Evolutionary conservation across 2,888 invertebrate genomes (phyloP), one percentile per base, ranked within the genome.

Genomic region (Platycheirus rosarum): DNA sequence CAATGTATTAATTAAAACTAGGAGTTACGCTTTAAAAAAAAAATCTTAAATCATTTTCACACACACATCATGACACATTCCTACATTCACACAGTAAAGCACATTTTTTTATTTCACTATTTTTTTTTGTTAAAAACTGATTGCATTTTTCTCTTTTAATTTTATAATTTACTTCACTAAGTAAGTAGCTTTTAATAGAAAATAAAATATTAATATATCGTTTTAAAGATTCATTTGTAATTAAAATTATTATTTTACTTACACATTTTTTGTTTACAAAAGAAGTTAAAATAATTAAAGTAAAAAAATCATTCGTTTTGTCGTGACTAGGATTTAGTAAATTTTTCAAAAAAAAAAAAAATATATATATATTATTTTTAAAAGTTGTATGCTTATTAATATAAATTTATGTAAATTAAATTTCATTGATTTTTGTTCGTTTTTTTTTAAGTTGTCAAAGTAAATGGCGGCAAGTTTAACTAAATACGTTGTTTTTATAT

Each of bases 311-410:
- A 77, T 77, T 82, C 77, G 77, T 77, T 82, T 76, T 82, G 53
- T 82, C 82, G 82, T 82, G 82, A 82, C 82, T 82, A 78, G 78
- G 78, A 78, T 78, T 78, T 74, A 82, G 82, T 82, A 77, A 85
- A 76, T 76, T 71, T 78, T 66, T 44, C 71, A 84, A 84, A 84
- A 74, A 29, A 20, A 55, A 76, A 85, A 69, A 49, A 70, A 26
- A 55, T 60, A 53, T 26, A 26, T 23, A 53, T 68, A 20, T 53
- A 57, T 29, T 48, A 65, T 66, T 32, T 69, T 44, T 46, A 18
- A 77, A 70, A 63, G 9, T 51, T 51, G 7, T 37, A 63, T 13
- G 51, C 32, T n/a, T n/a, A n/a, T n/a, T n/a, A 44, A 35, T 57
- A 14, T 32, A 55, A 73, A 57, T 11, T 14, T 23, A 62, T 40